A percentile compares a stretch with the other conserved stretches of the same genome.
phyloP scores from a whole-genome alignment of 2,888 invertebrate species.

The Sinodicranocentrus sp. region DNA sequence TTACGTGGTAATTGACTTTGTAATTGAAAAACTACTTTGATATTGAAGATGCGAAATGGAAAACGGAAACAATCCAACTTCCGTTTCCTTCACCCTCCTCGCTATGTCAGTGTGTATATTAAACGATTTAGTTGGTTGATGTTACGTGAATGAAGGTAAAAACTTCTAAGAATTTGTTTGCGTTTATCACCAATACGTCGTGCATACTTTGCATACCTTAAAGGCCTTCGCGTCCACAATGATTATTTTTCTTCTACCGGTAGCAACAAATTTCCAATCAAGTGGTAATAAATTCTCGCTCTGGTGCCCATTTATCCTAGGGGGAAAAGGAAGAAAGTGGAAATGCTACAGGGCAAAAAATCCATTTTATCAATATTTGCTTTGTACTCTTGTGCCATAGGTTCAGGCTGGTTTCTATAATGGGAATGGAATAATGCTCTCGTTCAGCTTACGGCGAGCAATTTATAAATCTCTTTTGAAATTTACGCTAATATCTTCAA shows the following conservation, averaged over 20 bases:
- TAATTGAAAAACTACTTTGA: conserved; percentile 56
- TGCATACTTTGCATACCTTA: neutral
- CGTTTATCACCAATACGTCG: too few relatives aligned
- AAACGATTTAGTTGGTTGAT: neutral
- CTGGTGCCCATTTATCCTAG: neutral
- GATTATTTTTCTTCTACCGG: neutral
- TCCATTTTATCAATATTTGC: conserved; percentile 67
- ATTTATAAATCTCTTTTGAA: conserved; percentile 65
- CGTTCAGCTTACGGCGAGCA: conserved; percentile 59
- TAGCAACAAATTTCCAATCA: conserved; percentile 58
- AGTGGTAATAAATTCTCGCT: conserved; percentile 43
- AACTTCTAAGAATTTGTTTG: too few relatives aligned
- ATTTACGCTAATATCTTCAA: conserved; percentile 67
- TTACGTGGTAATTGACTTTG: conserved; percentile 64
- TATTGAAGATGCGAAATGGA: neutral
- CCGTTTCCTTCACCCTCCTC: neutral
- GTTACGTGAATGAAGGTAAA: neutral
- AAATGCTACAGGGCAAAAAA: conserved; percentile 40
- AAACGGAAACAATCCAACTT: neutral
- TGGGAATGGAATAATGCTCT: conserved; percentile 64
- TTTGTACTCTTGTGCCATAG: conserved; percentile 23
- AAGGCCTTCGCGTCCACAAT: neutral
- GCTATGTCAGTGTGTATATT: too few relatives aligned
- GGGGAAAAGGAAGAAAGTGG: neutral
- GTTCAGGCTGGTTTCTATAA: conserved; percentile 35